A percentile compares a stretch with the other conserved stretches of the same genome.
phyloP scores from a whole-genome alignment of 2,888 invertebrate species.

The Microdon myrmicae region DNA sequence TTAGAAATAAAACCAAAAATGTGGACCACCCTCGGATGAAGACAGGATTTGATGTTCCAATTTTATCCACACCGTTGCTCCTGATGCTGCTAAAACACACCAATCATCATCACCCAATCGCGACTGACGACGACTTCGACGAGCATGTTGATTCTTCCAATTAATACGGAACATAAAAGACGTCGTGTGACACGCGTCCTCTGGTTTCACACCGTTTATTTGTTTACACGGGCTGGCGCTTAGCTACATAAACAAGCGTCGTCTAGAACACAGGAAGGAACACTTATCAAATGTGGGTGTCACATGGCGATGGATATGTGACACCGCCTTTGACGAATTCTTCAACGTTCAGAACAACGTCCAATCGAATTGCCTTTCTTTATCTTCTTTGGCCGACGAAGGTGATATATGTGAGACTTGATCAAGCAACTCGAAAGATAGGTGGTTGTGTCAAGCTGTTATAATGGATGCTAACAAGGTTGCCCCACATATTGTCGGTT shows the following conservation, averaged over 20 bases:
- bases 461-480: constrained; percentile 20
- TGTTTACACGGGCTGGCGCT: constrained; percentile 37
- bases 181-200: constrained; percentile 18
- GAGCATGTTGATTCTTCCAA: constrained; percentile 26
- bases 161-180: constrained; percentile 20
- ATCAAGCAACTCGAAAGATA: constrained; percentile 18
- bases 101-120: constrained; percentile 37
- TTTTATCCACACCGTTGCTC: too few relatives aligned
- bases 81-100: constrained; percentile 26
- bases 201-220: constrained; percentile 17
- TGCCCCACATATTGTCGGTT: constrained; percentile 26
- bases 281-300: constrained; percentile 19
- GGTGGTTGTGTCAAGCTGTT: constrained; percentile 6
- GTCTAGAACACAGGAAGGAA: background rate
- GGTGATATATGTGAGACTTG: constrained; percentile 9
- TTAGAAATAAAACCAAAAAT: too few relatives aligned
- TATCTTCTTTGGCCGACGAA: constrained; percentile 9
- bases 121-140: constrained; percentile 16
- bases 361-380: constrained; percentile 24
- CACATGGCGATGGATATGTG: background rate
- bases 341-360: constrained; percentile 4
- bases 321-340: too few relatives aligned
- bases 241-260: constrained; percentile 4
- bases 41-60: too few relatives aligned
- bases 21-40: too few relatives aligned